Evolutionary conservation across 2,113 vertebrate genomes (phyloP).

Genomic region (Piprites chloris): DNA sequence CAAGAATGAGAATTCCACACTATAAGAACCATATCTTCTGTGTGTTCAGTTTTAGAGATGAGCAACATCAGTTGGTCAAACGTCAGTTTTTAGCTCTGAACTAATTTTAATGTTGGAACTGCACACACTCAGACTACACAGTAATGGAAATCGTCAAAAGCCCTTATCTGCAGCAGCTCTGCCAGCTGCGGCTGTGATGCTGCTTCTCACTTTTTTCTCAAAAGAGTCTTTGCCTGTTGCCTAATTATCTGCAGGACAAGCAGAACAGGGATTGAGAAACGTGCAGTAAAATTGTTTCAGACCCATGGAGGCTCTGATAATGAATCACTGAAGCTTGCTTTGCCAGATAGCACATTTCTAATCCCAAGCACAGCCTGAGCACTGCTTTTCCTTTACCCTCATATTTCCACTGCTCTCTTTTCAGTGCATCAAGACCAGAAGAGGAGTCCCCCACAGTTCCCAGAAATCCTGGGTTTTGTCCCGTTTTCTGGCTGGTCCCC

Average conservation of each 20-base stretch:
- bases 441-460: neutral
- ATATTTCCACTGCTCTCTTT: accelerated
- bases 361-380: neutral
- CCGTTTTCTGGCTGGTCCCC: neutral
- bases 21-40: neutral
- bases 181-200: neutral
- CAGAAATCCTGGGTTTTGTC: neutral
- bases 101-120: neutral
- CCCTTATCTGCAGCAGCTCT: constrained; percentile 9
- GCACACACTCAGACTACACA: neutral
- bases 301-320: neutral
- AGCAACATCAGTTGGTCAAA: neutral
- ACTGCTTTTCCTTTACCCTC: neutral
- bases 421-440: neutral
- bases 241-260: neutral
- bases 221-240: neutral
- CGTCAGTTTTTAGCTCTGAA: neutral
- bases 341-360: neutral
- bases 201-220: neutral
- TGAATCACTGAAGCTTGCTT: constrained; percentile 21
- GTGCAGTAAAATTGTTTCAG: constrained; percentile 17
- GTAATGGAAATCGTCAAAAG: neutral
- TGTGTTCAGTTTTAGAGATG: neutral
- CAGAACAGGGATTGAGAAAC: neutral
- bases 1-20: neutral